Evolutionary conservation across 2,113 vertebrate species (phyloP).

Genomic region (Manacus vitellinus): DNA sequence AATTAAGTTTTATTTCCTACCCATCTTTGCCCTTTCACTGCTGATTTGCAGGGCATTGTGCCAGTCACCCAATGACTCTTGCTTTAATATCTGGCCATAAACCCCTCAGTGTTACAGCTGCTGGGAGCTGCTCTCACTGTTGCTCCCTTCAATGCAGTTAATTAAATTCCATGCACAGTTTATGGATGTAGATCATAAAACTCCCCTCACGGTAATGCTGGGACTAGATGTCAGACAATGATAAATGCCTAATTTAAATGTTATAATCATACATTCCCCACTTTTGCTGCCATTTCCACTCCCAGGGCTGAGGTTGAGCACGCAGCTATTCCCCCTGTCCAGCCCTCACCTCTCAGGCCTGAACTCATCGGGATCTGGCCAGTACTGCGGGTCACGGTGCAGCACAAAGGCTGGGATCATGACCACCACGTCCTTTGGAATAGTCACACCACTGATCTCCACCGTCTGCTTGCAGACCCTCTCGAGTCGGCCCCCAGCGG

Average conservation of each 20-base stretch:
- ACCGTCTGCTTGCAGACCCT: conserved; percentile 82
- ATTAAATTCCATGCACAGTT: conserved; percentile 71
- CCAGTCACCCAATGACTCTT: conserved; percentile 58
- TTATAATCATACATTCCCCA: not conserved
- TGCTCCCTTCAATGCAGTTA: conserved; percentile 55
- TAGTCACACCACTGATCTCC: conserved; percentile 76
- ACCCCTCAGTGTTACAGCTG: conserved; percentile 65
- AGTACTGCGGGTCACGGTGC: conserved; percentile 63
- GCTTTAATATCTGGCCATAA: conserved; percentile 71
- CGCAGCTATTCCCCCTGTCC: not conserved
- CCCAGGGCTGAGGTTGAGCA: not conserved
- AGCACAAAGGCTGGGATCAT: conserved; percentile 68
- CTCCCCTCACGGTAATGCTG: conserved; percentile 32
- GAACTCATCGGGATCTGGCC: conserved; percentile 78
- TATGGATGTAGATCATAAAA: conserved; percentile 65
- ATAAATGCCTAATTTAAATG: conserved; percentile 41
- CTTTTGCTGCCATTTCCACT: not conserved
- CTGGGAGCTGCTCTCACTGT: conserved; percentile 51
- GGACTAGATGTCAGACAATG: conserved; percentile 57
- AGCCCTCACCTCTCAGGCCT: conserved; percentile 78
- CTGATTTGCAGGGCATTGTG: conserved; percentile 47
- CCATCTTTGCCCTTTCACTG: conserved; percentile 53
- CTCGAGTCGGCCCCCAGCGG: conserved; percentile 58
- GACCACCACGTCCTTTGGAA: conserved; percentile 75
- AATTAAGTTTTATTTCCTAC: conserved; percentile 66